Evolutionary conservation across 2,888 invertebrate genomes (phyloP), one percentile per base, ranked within the genome.

Genomic region (Stenichneumon culpator): DNA sequence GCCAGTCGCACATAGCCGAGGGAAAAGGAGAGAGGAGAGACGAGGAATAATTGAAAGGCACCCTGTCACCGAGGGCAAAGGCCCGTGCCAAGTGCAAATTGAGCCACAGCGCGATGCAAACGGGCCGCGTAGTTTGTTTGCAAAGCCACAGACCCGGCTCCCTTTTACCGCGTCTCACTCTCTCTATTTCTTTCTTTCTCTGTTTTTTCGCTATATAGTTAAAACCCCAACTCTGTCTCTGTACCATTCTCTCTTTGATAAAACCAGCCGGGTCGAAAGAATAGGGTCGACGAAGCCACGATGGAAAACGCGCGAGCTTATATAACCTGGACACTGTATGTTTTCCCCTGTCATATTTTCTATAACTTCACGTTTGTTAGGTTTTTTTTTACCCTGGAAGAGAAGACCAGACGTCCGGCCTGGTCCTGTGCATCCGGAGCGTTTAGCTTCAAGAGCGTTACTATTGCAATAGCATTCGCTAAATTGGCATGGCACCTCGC

Each of bases 1-100:
- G 57, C 39, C 32, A 65, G 36, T 32, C 36, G 47, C 36, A 28
- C 39, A 39, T 19, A 60, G 60, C 47, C 67, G 63, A 79, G 84
- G 70, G 83, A 83, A 86, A 87, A 86, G 83, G 75, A 81, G 84
- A 82, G 86, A 88, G 63, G 85, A 80, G 79, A 75, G 79, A 84
- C 89, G 87, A 89, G 86, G 89, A 90, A 91, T 92, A 91, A 91
- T 91, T 90, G 91, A 90, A 90, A 90, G 91, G 90, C 88, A 89
- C 86, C 88, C 88, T 86, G 88, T 88, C 88, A 86, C 86, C 79
- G 83, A 87, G 83, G 82, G 84, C 88, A 89, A 89, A 90, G 89
- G 88, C 87, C 85, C 87, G 88, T 86, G 89, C 89, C 90, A 90
- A 90, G 90, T 90, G 90, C 89, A 90, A 91, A 91, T 89, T 89